Conservation (phyloP, 2,113 vertebrate genomes). For the Osmerus mordax region DNA sequence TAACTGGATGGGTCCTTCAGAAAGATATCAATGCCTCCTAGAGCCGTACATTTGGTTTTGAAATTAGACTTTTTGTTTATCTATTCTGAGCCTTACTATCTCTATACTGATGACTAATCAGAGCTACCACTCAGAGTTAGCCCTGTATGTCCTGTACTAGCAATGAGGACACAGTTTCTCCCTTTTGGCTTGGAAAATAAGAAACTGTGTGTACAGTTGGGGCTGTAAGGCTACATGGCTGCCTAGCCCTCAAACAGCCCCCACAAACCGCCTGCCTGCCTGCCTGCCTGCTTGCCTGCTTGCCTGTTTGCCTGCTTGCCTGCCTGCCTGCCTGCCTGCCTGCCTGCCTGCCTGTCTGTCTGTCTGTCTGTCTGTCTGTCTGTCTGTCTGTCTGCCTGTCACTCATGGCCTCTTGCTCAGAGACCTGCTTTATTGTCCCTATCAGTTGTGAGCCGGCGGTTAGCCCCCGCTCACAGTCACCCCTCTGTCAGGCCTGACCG, state of each 20-base stretch:
- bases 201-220: slow-evolving; percentile 15
- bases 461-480: slow-evolving; percentile 88
- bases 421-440: slow-evolving; percentile 84
- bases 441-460: slow-evolving; percentile 91
- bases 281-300: slow-evolving; percentile 24
- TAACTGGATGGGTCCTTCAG: too few species aligned
- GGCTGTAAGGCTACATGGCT: slow-evolving; percentile 36
- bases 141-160: neutral
- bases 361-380: slow-evolving; percentile 52
- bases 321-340: slow-evolving; percentile 37
- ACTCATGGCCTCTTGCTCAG: slow-evolving; percentile 59
- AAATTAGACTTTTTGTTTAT: too few species aligned
- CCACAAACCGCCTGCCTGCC: slow-evolving; percentile 66
- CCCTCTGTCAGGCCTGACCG: slow-evolving; percentile 90
- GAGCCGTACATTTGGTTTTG: too few species aligned
- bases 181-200: slow-evolving; percentile 8
- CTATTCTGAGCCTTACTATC: too few species aligned
- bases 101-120: too few species aligned
- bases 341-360: slow-evolving; percentile 21
- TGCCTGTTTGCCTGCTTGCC: slow-evolving; percentile 52
- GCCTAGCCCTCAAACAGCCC: slow-evolving; percentile 64
- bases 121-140: neutral
- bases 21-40: too few species aligned
- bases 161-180: neutral
- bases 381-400: neutral